These are phyloP conservation scores for Meloidogyne exigua DNA, from an alignment of 1,140 invertebrate species.

Conservation along the genomic window DNA sequence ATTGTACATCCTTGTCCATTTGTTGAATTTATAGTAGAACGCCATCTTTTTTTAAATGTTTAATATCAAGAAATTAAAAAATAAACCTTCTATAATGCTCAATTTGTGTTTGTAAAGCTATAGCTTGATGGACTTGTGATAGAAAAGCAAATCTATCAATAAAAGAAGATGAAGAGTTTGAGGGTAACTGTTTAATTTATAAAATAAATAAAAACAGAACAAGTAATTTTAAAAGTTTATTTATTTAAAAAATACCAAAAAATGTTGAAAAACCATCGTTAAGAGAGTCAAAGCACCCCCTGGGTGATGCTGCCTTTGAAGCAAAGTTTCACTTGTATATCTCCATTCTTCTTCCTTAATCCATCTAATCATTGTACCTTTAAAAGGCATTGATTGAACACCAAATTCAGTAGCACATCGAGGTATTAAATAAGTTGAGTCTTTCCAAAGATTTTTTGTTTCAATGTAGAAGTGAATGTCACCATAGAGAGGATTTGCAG, in stretches of 20 bases:
- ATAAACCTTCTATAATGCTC: conserved; percentile 81
- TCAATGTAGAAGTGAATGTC: conserved; percentile 95
- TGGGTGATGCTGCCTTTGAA: conserved; percentile 80
- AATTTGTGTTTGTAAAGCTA: conserved; percentile 80
- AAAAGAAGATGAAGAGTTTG: conserved; percentile 17
- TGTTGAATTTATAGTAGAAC: conserved; percentile 43
- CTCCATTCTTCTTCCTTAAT: conserved; percentile 69
- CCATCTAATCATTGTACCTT: conserved; percentile 64
- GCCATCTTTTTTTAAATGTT: conserved; percentile 42
- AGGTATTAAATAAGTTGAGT: conserved; percentile 74
- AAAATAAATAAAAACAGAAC: background rate
- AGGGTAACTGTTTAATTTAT: background rate
- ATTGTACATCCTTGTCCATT: conserved; percentile 70
- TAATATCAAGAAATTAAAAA: conserved; percentile 65
- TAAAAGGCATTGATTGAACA: conserved; percentile 80
- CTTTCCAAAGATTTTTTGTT: conserved; percentile 76
- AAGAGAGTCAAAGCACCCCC: conserved; percentile 69
- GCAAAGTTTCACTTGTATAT: conserved; percentile 70
- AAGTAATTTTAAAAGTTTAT: background rate
- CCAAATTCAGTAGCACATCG: conserved; percentile 93
- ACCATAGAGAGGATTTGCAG: conserved; percentile 78
- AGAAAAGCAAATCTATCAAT: conserved; percentile 51
- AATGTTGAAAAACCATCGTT: conserved; percentile 48
- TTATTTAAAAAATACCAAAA: conserved; percentile 58
- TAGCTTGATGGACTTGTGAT: conserved; percentile 77